These are phyloP conservation scores for Herpetotheres cachinnans DNA, from an alignment of 2,113 vertebrate genomes.

Conservation along the genomic window DNA sequence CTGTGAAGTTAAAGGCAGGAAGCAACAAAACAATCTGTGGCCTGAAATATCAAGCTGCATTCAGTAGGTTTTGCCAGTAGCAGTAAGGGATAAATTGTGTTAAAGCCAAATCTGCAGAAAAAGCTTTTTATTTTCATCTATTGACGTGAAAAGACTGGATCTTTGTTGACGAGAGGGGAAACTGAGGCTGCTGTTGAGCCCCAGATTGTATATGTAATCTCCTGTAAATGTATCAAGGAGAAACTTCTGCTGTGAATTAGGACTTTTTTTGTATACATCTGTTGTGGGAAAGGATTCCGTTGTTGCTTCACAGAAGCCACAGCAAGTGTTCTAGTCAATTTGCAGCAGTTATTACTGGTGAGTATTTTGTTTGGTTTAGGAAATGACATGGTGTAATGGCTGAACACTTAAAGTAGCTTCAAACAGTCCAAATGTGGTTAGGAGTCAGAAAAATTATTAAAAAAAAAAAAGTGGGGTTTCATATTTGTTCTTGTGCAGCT, in stretches of 20 bases:
- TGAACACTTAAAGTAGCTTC: not conserved
- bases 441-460: not conserved
- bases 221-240: not conserved
- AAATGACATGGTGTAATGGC: conserved; percentile 22
- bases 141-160: conserved; percentile 13
- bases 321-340: conserved; percentile 2
- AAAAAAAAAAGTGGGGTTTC: not conserved
- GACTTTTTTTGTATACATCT: not conserved
- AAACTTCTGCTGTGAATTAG: not conserved
- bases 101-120: conserved; percentile 38
- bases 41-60: conserved; percentile 49
- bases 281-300: not conserved
- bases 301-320: not conserved
- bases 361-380: conserved; percentile 13
- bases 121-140: not conserved
- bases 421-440: not conserved
- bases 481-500: not conserved
- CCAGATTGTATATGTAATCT: not conserved
- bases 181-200: conserved; percentile 10
- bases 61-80: conserved; percentile 17
- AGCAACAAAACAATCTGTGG: conserved; percentile 33
- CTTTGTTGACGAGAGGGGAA: conserved; percentile 45
- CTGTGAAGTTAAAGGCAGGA: conserved; percentile 39
- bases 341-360: conserved; percentile 2
- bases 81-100: conserved; percentile 8